Evolutionary conservation across 2,888 invertebrate genomes (phyloP).

Genomic region (Diarsia rubi): DNA sequence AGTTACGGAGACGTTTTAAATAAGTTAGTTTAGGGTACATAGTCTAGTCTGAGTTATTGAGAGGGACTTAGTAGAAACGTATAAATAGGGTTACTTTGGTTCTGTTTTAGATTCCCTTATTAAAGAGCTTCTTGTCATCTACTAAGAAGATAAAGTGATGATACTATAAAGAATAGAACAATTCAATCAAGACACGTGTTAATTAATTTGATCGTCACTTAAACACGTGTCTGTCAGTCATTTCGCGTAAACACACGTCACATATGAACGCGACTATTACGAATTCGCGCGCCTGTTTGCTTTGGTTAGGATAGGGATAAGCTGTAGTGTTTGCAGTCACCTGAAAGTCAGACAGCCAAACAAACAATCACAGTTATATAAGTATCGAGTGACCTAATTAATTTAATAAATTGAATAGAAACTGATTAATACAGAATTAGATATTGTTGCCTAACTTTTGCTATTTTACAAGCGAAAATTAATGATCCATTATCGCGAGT

Average conservation of each 20-base stretch:
- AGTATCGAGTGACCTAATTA: not conserved
- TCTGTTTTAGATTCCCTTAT: not conserved
- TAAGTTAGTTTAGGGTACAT: slow-evolving; percentile 1
- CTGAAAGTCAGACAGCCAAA: not conserved
- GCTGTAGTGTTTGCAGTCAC: not conserved
- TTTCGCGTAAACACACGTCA: not conserved
- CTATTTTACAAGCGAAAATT: slow-evolving; percentile 28
- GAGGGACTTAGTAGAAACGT: not conserved
- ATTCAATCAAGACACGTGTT: not conserved
- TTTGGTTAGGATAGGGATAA: not conserved
- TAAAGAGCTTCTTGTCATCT: not conserved
- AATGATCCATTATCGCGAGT: slow-evolving; percentile 21
- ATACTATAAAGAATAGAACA: not conserved
- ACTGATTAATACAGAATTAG: not conserved
- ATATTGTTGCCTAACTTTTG: not conserved
- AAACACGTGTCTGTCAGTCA: not conserved
- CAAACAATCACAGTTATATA: not conserved
- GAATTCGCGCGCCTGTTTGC: not conserved
- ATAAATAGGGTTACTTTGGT: not conserved
- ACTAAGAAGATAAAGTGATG: not conserved
- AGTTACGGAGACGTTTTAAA: slow-evolving; percentile 4
- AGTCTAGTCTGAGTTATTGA: not conserved
- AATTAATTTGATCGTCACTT: not conserved
- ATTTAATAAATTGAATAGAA: not conserved
- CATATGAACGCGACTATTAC: not conserved